Conservation (phyloP, 2,113 vertebrate genomes). For the Brevimyrus niger region DNA sequence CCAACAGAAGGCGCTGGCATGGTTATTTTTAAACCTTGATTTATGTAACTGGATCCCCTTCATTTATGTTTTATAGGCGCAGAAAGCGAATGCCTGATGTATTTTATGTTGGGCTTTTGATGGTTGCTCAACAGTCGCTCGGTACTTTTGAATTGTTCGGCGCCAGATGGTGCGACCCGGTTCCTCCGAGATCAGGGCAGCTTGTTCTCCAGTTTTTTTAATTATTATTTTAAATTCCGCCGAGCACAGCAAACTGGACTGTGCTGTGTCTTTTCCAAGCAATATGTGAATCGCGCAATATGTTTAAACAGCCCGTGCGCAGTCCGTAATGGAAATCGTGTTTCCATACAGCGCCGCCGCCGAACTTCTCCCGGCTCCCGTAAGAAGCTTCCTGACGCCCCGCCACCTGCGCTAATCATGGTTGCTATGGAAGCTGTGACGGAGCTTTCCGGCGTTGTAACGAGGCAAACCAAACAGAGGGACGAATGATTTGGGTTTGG, state of each 20-base stretch:
- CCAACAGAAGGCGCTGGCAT: constrained; percentile 42
- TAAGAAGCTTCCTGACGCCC: constrained; percentile 21
- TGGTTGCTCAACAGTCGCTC: background rate
- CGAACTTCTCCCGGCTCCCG: constrained; percentile 26
- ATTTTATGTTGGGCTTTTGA: constrained; percentile 31
- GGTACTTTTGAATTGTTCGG: constrained; percentile 10
- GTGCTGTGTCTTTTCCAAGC: background rate
- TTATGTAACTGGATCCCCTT: constrained; percentile 44
- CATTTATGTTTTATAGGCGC: constrained; percentile 39
- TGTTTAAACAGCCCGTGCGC: background rate
- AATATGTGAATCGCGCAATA: background rate
- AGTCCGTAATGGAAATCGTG: background rate
- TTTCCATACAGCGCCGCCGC: constrained; percentile 10
- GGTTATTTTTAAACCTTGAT: constrained; percentile 48
- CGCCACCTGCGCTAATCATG: constrained; percentile 24
- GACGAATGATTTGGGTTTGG: background rate
- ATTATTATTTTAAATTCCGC: background rate
- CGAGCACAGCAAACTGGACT: background rate
- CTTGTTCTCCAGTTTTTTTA: background rate
- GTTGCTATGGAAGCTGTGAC: constrained; percentile 30
- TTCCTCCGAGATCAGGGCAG: background rate
- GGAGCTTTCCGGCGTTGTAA: constrained; percentile 8
- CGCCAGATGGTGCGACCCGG: constrained; percentile 11
- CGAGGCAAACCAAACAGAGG: constrained; percentile 19
- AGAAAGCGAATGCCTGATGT: constrained; percentile 46